Evolutionary conservation across 2,888 invertebrate species (phyloP).

Genomic region (Stictocephala bisonia): DNA sequence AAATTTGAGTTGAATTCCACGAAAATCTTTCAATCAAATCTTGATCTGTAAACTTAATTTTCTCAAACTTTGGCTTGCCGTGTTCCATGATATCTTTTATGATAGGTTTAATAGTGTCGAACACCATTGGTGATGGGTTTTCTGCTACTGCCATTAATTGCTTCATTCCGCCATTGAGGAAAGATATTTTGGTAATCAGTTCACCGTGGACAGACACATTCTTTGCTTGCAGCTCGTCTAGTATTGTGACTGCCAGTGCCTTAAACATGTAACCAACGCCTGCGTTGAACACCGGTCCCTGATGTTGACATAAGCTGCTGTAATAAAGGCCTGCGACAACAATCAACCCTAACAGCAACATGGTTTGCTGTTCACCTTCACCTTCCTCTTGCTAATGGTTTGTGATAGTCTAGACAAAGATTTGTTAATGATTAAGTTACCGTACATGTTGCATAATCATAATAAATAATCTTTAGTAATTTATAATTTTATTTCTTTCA

Average conservation of each 20-base stretch:
- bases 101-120: slow-evolving; percentile 31
- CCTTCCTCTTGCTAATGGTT: too few relatives aligned
- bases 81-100: slow-evolving; percentile 17
- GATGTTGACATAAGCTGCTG: not conserved
- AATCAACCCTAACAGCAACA: too few relatives aligned
- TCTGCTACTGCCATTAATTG: slow-evolving; percentile 32
- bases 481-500: too few relatives aligned
- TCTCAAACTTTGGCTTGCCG: slow-evolving; percentile 38
- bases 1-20: slow-evolving; percentile 14
- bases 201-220: slow-evolving; percentile 29
- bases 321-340: not conserved
- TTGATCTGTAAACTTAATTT: slow-evolving; percentile 19
- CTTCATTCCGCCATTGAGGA: slow-evolving; percentile 38
- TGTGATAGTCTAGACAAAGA: too few relatives aligned
- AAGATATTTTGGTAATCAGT: slow-evolving; percentile 12
- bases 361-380: too few relatives aligned
- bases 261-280: slow-evolving; percentile 37
- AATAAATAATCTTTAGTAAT: too few relatives aligned
- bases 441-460: too few relatives aligned
- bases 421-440: too few relatives aligned
- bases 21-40: slow-evolving; percentile 24
- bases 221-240: slow-evolving; percentile 24
- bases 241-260: slow-evolving; percentile 21
- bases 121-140: slow-evolving; percentile 6
- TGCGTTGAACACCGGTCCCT: slow-evolving; percentile 26